A percentile compares a stretch with the other conserved stretches of the same genome.
These are phyloP conservation scores for Rotaria magnacalcarata DNA, from an alignment of 2,888 invertebrate species.

Conservation along the genomic window DNA sequence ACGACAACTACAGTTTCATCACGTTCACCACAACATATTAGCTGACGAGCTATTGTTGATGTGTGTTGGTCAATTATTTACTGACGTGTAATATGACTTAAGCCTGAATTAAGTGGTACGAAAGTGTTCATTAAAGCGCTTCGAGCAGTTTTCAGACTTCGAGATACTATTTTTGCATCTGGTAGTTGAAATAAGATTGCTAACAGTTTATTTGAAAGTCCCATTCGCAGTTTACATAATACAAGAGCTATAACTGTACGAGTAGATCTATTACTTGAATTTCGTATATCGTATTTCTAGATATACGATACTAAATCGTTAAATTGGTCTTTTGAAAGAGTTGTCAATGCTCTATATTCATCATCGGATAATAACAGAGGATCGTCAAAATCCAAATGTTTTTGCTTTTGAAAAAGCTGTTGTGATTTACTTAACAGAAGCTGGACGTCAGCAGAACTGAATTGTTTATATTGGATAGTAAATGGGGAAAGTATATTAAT, in stretches of 20 bases:
- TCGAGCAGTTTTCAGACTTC: not conserved
- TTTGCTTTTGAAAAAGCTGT: not conserved
- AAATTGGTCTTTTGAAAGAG: not conserved
- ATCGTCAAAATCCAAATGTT: not conserved
- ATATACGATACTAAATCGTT: not conserved
- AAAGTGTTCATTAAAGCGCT: not conserved
- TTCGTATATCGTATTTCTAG: not conserved
- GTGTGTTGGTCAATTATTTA: too few relatives aligned
- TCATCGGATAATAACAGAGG: not conserved
- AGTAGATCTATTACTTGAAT: not conserved
- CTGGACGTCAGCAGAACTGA: not conserved
- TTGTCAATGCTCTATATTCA: not conserved
- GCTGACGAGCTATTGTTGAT: too few relatives aligned
- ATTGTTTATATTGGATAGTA: not conserved
- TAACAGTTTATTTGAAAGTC: not conserved
- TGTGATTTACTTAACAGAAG: not conserved
- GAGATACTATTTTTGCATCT: not conserved
- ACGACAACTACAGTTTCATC: too few relatives aligned
- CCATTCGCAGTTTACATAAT: not conserved
- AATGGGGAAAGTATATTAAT: not conserved
- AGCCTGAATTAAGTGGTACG: too few relatives aligned
- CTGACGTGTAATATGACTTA: too few relatives aligned
- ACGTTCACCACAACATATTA: too few relatives aligned
- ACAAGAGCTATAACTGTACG: not conserved
- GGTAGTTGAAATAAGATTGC: not conserved